These are phyloP conservation scores for Iphiclides podalirius DNA, from an alignment of 2,888 invertebrate species.

Conservation along the genomic window DNA sequence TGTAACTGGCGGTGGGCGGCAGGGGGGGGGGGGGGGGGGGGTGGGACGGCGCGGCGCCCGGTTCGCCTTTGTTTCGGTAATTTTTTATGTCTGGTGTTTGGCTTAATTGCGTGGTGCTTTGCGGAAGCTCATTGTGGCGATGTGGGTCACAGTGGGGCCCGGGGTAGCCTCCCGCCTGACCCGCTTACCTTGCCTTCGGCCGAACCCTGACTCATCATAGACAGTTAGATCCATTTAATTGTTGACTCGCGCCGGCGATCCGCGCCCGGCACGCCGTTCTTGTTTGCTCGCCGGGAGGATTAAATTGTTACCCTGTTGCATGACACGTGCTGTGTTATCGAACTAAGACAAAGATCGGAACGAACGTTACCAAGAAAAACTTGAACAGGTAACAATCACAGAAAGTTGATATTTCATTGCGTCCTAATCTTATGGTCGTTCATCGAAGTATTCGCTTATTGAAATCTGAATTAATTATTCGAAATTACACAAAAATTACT, in stretches of 20 bases:
- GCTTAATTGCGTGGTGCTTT: constrained; percentile 74
- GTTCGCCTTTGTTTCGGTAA: constrained; percentile 76
- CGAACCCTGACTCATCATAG: constrained; percentile 21
- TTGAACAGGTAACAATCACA: too few relatives aligned
- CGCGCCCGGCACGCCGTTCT: constrained; percentile 3
- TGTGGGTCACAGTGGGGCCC: constrained; percentile 62
- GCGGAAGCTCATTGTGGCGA: constrained; percentile 70
- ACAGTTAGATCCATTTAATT: constrained; percentile 22
- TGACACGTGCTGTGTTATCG: background rate
- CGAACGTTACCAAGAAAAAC: too few relatives aligned
- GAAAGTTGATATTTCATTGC: background rate
- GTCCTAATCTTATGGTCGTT: too few relatives aligned
- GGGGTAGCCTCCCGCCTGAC: constrained; percentile 47
- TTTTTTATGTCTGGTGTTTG: constrained; percentile 77
- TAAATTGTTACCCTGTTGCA: background rate
- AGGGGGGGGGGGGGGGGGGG: constrained; percentile 38
- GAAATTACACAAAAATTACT: too few relatives aligned
- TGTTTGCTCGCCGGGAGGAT: background rate
- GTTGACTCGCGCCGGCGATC: constrained; percentile 15
- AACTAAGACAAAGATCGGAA: too few relatives aligned
- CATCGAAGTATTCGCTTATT: too few relatives aligned
- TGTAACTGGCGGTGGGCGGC: constrained; percentile 65
- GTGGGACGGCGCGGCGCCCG: constrained; percentile 37
- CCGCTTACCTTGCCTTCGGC: constrained; percentile 51
- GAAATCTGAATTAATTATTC: too few relatives aligned